A percentile compares a stretch with the other conserved stretches of the same genome.
These are phyloP conservation scores for Sphaerodactylus townsendi DNA, from an alignment of 2,113 vertebrate genomes.

Conservation along the genomic window DNA sequence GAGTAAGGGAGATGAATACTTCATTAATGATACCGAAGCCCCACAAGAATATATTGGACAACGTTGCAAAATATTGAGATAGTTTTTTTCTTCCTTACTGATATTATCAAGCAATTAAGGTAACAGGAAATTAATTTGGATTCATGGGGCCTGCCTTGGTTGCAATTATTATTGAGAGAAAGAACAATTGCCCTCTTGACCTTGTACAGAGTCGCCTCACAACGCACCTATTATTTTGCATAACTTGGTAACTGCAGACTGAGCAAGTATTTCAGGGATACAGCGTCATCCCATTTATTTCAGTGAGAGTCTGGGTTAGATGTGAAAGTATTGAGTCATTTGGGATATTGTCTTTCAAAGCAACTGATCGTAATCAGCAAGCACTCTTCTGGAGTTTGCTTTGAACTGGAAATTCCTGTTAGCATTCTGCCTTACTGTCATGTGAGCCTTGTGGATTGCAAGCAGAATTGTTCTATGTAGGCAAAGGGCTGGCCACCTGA, in stretches of 20 bases:
- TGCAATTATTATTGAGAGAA: neutral
- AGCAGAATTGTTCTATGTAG: neutral
- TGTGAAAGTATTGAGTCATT: neutral
- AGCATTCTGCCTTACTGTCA: neutral
- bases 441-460: neutral
- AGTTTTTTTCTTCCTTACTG: neutral
- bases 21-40: neutral
- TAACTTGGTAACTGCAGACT: neutral
- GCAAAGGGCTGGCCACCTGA: neutral
- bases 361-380: neutral
- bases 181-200: neutral
- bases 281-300: neutral
- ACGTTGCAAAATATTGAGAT: neutral
- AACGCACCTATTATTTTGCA: neutral
- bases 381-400: neutral
- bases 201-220: neutral
- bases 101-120: slow-evolving; percentile 14
- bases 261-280: neutral
- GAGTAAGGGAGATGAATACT: neutral
- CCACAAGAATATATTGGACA: neutral
- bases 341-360: neutral
- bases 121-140: slow-evolving; percentile 7
- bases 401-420: neutral
- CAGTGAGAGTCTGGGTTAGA: neutral
- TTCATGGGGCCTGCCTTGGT: neutral